Percentiles rank a stretch among this genome's conserved stretches.
phyloP scores from a whole-genome alignment of 2,797 vertebrate genomes.

The Microchirus variegatus region DNA sequence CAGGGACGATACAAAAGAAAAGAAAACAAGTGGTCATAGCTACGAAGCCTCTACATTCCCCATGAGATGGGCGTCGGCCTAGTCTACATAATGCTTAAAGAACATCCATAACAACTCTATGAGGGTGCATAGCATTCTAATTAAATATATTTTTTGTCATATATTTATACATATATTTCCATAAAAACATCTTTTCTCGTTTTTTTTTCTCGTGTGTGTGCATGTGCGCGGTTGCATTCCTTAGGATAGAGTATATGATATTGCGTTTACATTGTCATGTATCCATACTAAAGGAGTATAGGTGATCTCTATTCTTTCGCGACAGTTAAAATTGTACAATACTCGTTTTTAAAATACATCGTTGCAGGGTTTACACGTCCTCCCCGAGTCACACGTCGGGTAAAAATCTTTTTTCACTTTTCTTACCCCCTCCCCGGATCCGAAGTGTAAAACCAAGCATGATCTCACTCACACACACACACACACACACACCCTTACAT shows the following conservation, averaged over 20 bases:
- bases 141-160: slow-evolving; percentile 86
- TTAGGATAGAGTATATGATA: slow-evolving; percentile 88
- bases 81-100: slow-evolving; percentile 85
- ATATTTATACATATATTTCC: slow-evolving; percentile 87
- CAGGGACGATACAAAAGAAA: slow-evolving; percentile 90
- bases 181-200: slow-evolving; percentile 78
- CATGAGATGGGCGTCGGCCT: slow-evolving; percentile 88
- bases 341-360: slow-evolving; percentile 72
- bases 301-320: slow-evolving; percentile 81
- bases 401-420: slow-evolving; percentile 43
- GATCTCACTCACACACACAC: background rate
- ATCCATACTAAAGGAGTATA: slow-evolving; percentile 86
- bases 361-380: slow-evolving; percentile 64
- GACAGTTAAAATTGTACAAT: slow-evolving; percentile 82
- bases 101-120: slow-evolving; percentile 90
- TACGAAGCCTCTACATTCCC: slow-evolving; percentile 96
- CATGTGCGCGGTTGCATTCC: slow-evolving; percentile 89
- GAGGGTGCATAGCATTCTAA: slow-evolving; percentile 91
- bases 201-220: slow-evolving; percentile 74
- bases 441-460: slow-evolving; percentile 32
- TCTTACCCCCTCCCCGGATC: slow-evolving; percentile 10
- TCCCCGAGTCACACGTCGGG: slow-evolving; percentile 63
- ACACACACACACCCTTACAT: background rate
- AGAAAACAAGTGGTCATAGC: slow-evolving; percentile 90
- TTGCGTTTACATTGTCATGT: slow-evolving; percentile 87